These are phyloP conservation scores for Panulirus ornatus DNA, from an alignment of 1,140 invertebrate species.

Conservation along the genomic window DNA sequence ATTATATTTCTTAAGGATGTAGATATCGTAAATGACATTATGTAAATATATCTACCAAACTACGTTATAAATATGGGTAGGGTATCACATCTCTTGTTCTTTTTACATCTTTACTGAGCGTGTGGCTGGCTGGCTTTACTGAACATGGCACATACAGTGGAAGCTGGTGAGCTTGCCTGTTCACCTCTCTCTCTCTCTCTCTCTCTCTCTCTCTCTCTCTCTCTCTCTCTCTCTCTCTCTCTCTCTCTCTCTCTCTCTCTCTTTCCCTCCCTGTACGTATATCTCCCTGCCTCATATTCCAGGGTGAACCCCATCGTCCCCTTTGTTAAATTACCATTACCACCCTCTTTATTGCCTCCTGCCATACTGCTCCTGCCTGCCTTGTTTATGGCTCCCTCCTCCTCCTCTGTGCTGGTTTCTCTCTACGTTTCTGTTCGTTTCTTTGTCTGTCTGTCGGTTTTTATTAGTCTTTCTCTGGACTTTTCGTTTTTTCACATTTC, in stretches of 20 bases:
- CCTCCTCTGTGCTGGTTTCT: background rate
- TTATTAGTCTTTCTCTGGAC: too few relatives aligned
- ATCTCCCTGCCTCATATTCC: background rate
- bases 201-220: background rate
- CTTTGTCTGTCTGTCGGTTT: background rate
- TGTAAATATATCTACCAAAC: too few relatives aligned
- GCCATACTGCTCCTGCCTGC: background rate
- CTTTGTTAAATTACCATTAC: slow-evolving; percentile 49
- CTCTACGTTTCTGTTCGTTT: background rate
- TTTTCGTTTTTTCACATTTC: too few relatives aligned
- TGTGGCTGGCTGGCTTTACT: too few relatives aligned
- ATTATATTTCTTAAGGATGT: too few relatives aligned
- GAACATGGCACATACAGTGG: too few relatives aligned
- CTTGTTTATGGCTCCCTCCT: background rate
- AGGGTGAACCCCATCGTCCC: background rate
- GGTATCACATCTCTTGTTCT: too few relatives aligned
- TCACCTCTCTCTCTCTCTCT: background rate
- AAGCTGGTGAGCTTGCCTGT: too few relatives aligned
- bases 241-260: slow-evolving; percentile 2
- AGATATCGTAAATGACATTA: too few relatives aligned
- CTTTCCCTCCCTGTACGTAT: background rate
- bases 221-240: background rate
- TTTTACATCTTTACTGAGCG: too few relatives aligned
- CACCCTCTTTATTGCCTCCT: slow-evolving; percentile 54
- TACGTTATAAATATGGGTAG: too few relatives aligned